Base-by-base conservation (phyloP, 1,140 invertebrate species). In the Plectrocnemia conspersa region DNA sequence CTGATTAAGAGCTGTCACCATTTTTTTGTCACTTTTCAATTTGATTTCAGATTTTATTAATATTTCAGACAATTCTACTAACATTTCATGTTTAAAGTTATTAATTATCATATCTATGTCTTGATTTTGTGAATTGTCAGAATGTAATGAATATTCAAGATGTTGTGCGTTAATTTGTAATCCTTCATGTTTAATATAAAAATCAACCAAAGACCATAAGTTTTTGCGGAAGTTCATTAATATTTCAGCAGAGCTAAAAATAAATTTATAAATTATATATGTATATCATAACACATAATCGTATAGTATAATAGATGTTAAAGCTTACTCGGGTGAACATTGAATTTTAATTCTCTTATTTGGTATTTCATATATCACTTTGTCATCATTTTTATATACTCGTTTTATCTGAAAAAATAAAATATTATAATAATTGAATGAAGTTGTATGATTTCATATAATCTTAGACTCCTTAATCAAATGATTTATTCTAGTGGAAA, bases 141-240 rank as follows among this genome's bases (percentile, higher is more conserved):
- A n/a, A n/a, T n/a, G n/a, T n/a, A n/a, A n/a, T n/a, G n/a, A n/a
- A n/a, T n/a, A n/a, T n/a, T n/a, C n/a, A n/a, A n/a, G n/a, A n/a
- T n/a, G n/a, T n/a, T n/a, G n/a, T n/a, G n/a, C n/a, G n/a, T n/a
- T n/a, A n/a, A n/a, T n/a, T n/a, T n/a, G n/a, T 13, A 57, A 61
- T 1, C 59, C 57, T 58, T 76, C 64, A 18, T 73, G 73, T 40
- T 76, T 66, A 15, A 80, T 69, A 58, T 75, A 72, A 59, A 77
- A 80, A 3, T 76, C 45, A 4, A 78, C 67, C n/a, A 78, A 62
- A 2, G 58, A 62, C 77, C 78, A 79, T 13, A 82, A 61, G 54
- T 74, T 67, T 50, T 74, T 66, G 21, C 76, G 69, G 2, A 75
- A 69, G 52, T 71, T 62, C 6, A 79, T 29, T 4, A 83, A 53